A percentile compares a stretch with the other conserved stretches of the same genome.
Conservation (phyloP, 1,140 invertebrate species). For the Tetramorium alpestre region DNA sequence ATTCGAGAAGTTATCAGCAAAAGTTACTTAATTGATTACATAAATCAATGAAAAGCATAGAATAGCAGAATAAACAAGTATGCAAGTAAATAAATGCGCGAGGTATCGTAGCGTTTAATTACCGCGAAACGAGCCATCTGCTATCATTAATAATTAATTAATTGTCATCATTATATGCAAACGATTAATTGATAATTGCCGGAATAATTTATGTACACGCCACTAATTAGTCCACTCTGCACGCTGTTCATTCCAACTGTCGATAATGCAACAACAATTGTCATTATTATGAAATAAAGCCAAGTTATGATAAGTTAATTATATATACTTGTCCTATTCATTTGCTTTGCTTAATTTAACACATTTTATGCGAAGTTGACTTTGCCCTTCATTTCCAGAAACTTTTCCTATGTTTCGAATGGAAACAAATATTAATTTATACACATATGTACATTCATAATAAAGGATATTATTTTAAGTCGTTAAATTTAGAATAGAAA, state of each 20-base stretch:
- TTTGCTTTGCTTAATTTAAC: conserved; percentile 22
- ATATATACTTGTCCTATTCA: conserved; percentile 31
- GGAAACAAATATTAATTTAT: not conserved
- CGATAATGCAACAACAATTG: conserved; percentile 54
- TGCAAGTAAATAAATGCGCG: conserved; percentile 33
- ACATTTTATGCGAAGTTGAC: not conserved
- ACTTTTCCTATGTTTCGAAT: not conserved
- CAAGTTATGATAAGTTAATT: conserved; percentile 45
- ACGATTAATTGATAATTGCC: conserved; percentile 60
- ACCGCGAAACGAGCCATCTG: conserved; percentile 44
- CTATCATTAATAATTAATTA: conserved; percentile 60
- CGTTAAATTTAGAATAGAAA: not conserved
- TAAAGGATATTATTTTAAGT: not conserved
- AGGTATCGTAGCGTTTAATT: conserved; percentile 43
- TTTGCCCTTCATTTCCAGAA: not conserved
- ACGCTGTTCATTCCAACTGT: conserved; percentile 38
- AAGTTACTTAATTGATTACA: not conserved
- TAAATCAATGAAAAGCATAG: not conserved
- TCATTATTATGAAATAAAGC: conserved; percentile 50
- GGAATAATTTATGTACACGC: conserved; percentile 50
- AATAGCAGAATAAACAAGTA: conserved; percentile 11
- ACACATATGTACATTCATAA: not conserved
- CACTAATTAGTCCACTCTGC: conserved; percentile 55
- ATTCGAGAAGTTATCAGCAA: not conserved
- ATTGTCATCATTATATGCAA: conserved; percentile 58